Base-by-base conservation (phyloP, 2,113 vertebrate genomes). In the Piaya cayana region DNA sequence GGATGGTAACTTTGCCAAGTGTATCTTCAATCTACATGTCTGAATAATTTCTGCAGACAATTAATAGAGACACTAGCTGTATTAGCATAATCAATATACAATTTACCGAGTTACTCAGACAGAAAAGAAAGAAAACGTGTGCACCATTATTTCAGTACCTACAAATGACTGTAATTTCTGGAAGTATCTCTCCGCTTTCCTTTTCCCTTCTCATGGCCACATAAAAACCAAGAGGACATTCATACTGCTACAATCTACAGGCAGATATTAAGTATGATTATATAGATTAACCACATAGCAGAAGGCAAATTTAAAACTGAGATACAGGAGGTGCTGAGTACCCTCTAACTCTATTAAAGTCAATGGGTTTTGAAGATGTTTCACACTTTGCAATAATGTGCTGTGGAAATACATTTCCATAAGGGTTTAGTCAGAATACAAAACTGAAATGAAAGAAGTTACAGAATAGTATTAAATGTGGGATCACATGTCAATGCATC, bases 1-100 rank as follows among this genome's bases (percentile, higher is more conserved):
- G 70, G 86, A 96, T 81, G 83, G 86, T 83, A 96, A 91, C 78
- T 96, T 96, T 71, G 50, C 94, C 94, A 93, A 96, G 95, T 87
- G 94, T 72, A 90, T 93, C 96, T 97, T 96, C 94, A 90, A 97
- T 98, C 97, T 98, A 96, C 97, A 98, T 97, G 95, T 97, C 93
- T 96, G 96, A 97, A 96, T 96, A 96, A 96, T 96, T 96, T 97
- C 97, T 95, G 91, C 97, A 97, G 97, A 97, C 96, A 95, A 97
- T 95, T 97, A 98, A 97, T 97, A 98, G 97, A 98, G 96, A 97
- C 91, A 96, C 94, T 71, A 85, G 78, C n/a, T 63, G 62, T 69
- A 97, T 98, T 98, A 98, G 93, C 97, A 98, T 98, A 98, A 98
- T 98, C 98, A 98, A 98, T 98, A 98, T 56, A 93, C 97, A 98